Evolutionary conservation across 2,888 invertebrate species (phyloP), one percentile per base, ranked within the genome.

Genomic region (Hipparchia sbordonii): DNA sequence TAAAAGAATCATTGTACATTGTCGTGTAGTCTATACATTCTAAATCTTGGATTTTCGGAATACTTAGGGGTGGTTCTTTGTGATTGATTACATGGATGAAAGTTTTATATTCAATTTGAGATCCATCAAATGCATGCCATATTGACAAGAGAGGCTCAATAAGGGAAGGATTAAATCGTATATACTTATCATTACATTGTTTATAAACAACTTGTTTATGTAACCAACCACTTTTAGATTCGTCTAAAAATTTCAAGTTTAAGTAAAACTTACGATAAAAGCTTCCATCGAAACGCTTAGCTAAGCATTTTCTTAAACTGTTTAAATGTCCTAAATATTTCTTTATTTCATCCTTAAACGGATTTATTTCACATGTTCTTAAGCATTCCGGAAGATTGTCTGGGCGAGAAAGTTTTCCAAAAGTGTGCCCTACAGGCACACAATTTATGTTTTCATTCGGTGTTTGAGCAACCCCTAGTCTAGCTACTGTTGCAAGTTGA

Each of bases 11-110:
- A 12, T 76, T 81, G 68, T 93, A 93, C 13, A 90, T 92, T n/a
- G 91, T 93, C 46, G 82, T 79, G 78, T 85, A 91, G 75, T 90
- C 84, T 6, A 89, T 77, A 77, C 88, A 91, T 13, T 79, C n/a
- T 6, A 61, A 51, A 79, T 92, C 93, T 1, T 82, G 77, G 73
- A 94, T 85, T 82, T 91, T 90, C 6, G 90, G 89, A 33, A 94
- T 82, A 72, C 87, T 84, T 23, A 90, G 89, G 23, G 85, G 85
- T 6, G 87, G 87, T 76, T 86, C 83, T 77, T 87, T 90, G 67
- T 88, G 89, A 80, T 95, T 91, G n/a, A 95, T 82, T 8, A 94
- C 80, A 65, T 88, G 87, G 3, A 94, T 85, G 78, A 95, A 95
- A 39, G 82, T 90, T 81, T 88, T 86, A 71, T 95, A 95, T 77